phyloP scores from a whole-genome alignment of 2,888 invertebrate genomes.

The Nomada ferruginata region DNA sequence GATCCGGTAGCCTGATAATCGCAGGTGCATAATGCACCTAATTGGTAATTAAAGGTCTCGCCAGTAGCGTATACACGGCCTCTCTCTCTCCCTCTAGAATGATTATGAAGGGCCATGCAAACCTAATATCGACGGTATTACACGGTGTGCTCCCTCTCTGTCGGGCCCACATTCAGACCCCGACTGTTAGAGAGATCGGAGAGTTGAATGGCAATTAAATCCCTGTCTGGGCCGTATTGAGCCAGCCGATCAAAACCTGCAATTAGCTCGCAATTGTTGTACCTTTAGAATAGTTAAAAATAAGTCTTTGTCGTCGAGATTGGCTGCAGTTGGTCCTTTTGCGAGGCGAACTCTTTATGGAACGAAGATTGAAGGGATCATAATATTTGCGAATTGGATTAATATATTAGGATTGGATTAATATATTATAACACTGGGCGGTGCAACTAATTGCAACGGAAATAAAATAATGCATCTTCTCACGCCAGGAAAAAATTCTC shows the following conservation, averaged over 20 bases:
- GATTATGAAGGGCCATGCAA: conserved; percentile 39
- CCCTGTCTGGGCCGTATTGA: not conserved
- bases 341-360: no score
- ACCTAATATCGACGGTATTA: conserved; percentile 49
- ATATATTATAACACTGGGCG: no score
- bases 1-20: conserved; percentile 72
- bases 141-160: conserved; percentile 1
- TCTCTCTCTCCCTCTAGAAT: not conserved
- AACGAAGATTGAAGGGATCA: no score
- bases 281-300: not conserved
- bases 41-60: conserved; percentile 76
- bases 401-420: no score
- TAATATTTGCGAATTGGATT: no score
- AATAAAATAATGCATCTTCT: no score
- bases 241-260: conserved; percentile 1
- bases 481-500: no score
- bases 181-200: conserved; percentile 15
- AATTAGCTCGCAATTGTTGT: conserved; percentile 5
- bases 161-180: conserved; percentile 21
- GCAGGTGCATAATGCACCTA: conserved; percentile 73
- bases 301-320: not conserved
- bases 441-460: no score
- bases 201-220: conserved; percentile 27
- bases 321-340: no score
- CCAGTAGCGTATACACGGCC: conserved; percentile 28